A percentile compares a stretch with the other conserved stretches of the same genome.
Evolutionary conservation across 2,888 invertebrate genomes (phyloP).

Genomic region (Lepidocyrtinus sp.): DNA sequence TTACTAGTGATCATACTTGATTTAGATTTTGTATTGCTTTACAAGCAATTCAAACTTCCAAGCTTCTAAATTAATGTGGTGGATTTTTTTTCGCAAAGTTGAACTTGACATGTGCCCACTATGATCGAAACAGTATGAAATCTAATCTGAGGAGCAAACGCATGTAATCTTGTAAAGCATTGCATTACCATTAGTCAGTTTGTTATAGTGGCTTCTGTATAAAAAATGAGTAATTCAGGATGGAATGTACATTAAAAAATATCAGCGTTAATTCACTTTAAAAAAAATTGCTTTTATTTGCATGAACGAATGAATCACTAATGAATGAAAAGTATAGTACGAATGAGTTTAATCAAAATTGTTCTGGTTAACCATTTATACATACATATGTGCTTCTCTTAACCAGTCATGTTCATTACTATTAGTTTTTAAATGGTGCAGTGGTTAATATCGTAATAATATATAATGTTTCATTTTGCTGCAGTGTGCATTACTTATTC

Average conservation of each 20-base stretch:
- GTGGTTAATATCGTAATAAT: slow-evolving; percentile 4
- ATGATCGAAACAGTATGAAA: not conserved
- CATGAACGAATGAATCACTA: too few species aligned
- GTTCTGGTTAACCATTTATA: too few species aligned
- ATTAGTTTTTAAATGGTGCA: too few species aligned
- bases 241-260: slow-evolving; percentile 4
- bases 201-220: not conserved
- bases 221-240: not conserved
- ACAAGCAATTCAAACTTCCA: not conserved
- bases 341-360: too few species aligned
- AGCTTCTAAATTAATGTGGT: not conserved
- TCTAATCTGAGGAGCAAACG: not conserved
- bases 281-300: too few species aligned
- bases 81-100: not conserved
- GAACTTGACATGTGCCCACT: slow-evolving; percentile 4
- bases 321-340: slow-evolving; percentile 8
- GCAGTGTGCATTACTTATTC: slow-evolving; percentile 10
- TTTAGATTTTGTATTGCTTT: not conserved
- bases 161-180: not conserved
- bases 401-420: too few species aligned
- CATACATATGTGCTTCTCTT: too few species aligned
- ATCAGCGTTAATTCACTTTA: too few species aligned
- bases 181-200: slow-evolving; percentile 7
- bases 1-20: not conserved
- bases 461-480: not conserved